Conservation (phyloP, 1,140 invertebrate genomes). For the Magallana angulata region DNA sequence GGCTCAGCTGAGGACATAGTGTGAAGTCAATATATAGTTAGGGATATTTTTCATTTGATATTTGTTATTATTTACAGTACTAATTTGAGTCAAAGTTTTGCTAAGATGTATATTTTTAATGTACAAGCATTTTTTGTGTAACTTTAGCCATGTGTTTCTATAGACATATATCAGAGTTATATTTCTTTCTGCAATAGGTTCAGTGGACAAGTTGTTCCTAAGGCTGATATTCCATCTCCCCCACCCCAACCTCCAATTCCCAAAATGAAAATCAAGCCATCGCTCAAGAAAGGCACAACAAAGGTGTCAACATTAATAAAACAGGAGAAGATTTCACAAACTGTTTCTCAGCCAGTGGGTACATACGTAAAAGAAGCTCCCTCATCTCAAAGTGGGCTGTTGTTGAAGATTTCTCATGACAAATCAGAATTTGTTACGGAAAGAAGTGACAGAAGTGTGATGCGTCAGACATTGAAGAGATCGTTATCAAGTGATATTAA, state of each 20-base stretch:
- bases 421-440: conserved; percentile 49
- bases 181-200: not conserved
- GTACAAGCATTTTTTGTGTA: not conserved
- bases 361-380: not conserved
- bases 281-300: conserved; percentile 61
- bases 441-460: conserved; percentile 39
- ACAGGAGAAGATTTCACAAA: conserved; percentile 72
- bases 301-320: conserved; percentile 76
- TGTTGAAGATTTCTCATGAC: conserved; percentile 59
- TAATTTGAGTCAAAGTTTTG: too few species aligned
- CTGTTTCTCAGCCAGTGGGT: conserved; percentile 13
- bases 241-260: conserved; percentile 28
- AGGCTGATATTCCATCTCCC: conserved; percentile 68
- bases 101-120: too few species aligned
- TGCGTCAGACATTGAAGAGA: conserved; percentile 60
- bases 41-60: too few species aligned
- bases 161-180: not conserved
- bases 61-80: too few species aligned
- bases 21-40: too few species aligned
- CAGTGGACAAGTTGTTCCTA: conserved; percentile 67
- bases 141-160: not conserved
- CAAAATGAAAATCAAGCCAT: conserved; percentile 59
- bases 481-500: conserved; percentile 42
- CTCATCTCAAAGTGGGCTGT: conserved; percentile 47
- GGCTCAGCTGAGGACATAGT: too few species aligned